A percentile compares a stretch with the other conserved stretches of the same genome.
phyloP scores from a whole-genome alignment of 2,113 vertebrate species.

The Sebastes fasciatus region DNA sequence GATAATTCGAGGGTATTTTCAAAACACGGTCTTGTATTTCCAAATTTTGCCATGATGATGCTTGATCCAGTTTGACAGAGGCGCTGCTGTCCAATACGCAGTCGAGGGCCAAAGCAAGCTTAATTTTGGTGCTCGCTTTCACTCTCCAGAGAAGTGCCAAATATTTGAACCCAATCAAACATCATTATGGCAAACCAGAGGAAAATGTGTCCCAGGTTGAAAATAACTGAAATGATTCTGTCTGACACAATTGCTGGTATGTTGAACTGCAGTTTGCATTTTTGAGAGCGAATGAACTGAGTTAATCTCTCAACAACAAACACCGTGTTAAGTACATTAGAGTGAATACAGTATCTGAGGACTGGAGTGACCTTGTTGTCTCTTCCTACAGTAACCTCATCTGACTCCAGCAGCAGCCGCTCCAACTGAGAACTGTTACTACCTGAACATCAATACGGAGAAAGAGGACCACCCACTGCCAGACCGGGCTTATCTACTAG shows the following conservation, averaged over 20 bases:
- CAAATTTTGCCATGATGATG: background rate
- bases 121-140: slow-evolving; percentile 9
- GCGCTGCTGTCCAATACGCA: slow-evolving; percentile 10
- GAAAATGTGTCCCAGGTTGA: slow-evolving; percentile 26
- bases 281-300: slow-evolving; percentile 7
- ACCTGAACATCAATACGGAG: slow-evolving; percentile 47
- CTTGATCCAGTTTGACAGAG: slow-evolving; percentile 24
- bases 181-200: slow-evolving; percentile 11
- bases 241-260: slow-evolving; percentile 3
- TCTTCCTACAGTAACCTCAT: slow-evolving; percentile 32
- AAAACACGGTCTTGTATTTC: slow-evolving; percentile 19
- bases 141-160: slow-evolving; percentile 20
- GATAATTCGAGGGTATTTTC: slow-evolving; percentile 23
- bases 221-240: slow-evolving; percentile 21
- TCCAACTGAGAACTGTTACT: slow-evolving; percentile 35
- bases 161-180: slow-evolving; percentile 53
- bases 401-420: slow-evolving; percentile 44
- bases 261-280: slow-evolving; percentile 34
- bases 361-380: slow-evolving; percentile 23
- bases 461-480: slow-evolving; percentile 53
- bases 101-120: slow-evolving; percentile 24
- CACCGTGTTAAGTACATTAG: slow-evolving; percentile 13
- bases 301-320: slow-evolving; percentile 20
- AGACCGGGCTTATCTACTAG: slow-evolving; percentile 52
- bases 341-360: background rate